Percentiles rank a stretch among this genome's conserved stretches.
phyloP scores from a whole-genome alignment of 1,140 invertebrate genomes.

The Tetragnatha versicolor region DNA sequence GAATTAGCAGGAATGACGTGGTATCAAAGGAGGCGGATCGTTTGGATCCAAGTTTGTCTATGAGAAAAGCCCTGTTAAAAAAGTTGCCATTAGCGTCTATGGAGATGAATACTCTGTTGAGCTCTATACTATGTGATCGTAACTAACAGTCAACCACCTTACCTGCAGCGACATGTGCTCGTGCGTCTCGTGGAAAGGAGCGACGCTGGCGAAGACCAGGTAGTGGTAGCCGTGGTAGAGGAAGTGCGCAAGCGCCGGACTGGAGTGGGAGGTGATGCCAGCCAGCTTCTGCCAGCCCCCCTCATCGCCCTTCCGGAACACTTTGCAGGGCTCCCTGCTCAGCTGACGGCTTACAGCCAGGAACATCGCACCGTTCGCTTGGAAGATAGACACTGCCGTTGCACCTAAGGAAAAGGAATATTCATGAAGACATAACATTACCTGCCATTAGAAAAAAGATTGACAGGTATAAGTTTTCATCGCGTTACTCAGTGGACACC shows the following conservation, averaged over 20 bases:
- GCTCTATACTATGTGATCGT: no score
- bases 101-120: no score
- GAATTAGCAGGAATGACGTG: no score
- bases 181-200: constrained; percentile 22
- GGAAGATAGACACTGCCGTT: constrained; percentile 13
- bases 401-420: constrained; percentile 9
- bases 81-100: no score
- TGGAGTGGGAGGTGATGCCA: background rate
- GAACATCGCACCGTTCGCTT: background rate
- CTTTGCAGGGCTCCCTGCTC: constrained; percentile 13
- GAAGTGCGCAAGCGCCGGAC: constrained; percentile 17
- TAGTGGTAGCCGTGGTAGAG: constrained; percentile 24
- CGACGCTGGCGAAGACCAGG: constrained; percentile 5
- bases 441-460: no score
- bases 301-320: background rate
- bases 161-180: constrained; percentile 39
- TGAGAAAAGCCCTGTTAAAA: no score
- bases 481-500: no score
- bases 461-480: no score
- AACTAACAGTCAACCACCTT: no score
- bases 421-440: no score
- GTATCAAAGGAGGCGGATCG: no score
- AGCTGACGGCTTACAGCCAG: constrained; percentile 19
- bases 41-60: no score
- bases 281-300: background rate